A percentile compares a stretch with the other conserved stretches of the same genome.
phyloP scores from a whole-genome alignment of 2,888 invertebrate genomes.

The Lithophane semibrunnea region DNA sequence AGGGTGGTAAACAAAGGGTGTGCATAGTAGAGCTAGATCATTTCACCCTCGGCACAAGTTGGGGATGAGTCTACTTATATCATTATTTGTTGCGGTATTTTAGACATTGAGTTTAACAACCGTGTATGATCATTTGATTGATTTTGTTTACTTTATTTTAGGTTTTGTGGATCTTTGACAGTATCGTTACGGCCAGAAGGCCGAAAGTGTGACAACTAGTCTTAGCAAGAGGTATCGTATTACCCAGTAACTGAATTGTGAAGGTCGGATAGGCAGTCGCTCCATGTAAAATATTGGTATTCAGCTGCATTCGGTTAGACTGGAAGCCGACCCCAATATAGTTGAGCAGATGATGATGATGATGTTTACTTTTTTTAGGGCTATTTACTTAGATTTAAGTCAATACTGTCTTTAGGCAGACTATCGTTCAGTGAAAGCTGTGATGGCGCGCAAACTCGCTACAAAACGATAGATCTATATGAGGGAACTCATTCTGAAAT shows the following conservation, averaged over 20 bases:
- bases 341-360: too few species aligned
- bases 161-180: too few species aligned
- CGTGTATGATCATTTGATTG: background rate
- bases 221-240: too few species aligned
- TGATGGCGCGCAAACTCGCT: background rate
- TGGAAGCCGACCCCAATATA: too few species aligned
- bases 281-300: too few species aligned
- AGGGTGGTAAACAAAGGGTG: slow-evolving; percentile 49
- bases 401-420: background rate
- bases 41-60: slow-evolving; percentile 37
- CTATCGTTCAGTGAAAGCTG: background rate
- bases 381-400: background rate
- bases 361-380: background rate
- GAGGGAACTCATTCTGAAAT: too few species aligned
- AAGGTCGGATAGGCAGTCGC: too few species aligned
- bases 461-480: too few species aligned
- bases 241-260: too few species aligned
- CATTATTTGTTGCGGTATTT: slow-evolving; percentile 36
- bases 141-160: background rate
- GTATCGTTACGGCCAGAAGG: too few species aligned
- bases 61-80: slow-evolving; percentile 26
- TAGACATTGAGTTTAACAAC: background rate
- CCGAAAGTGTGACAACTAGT: too few species aligned
- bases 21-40: slow-evolving; percentile 38
- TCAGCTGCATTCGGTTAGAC: too few species aligned